Evolutionary conservation across 2,888 invertebrate genomes (phyloP), one percentile per base, ranked within the genome.

Genomic region (Ganaspis brasiliensis): DNA sequence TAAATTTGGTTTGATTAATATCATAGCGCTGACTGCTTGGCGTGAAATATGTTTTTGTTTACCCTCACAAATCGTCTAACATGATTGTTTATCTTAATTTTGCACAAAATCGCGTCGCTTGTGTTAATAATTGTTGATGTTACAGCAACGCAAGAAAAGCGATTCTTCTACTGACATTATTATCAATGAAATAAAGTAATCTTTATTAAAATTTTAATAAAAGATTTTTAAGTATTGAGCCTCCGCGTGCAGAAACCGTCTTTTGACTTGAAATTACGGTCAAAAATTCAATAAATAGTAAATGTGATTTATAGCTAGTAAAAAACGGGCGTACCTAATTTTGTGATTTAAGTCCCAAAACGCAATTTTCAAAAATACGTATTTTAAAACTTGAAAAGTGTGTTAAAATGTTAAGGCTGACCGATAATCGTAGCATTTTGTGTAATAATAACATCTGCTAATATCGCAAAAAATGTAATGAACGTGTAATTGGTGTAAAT

Each of bases 1-100:
- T 61, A 35, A 61, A 35, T 61, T 35, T 12, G 31, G 31, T 16
- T 61, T 61, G 61, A 61, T 61, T 61, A 61, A 37, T 61, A 35
- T 16, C 61, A n/a, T n/a, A 6, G 19, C 61, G 61, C 35, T 61
- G 61, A 61, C 31, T 61, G 61, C 19, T 35, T 12, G 16, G 12
- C 35, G 10, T 35, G 35, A 61, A 61, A 35, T 61, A 35, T 35
- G 16, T n/a, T 9, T 40, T 45, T 45, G 4, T 2, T 45, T 37
- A 10, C 61, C 19, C 16, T 31, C 35, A 16, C 61, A 61, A 61
- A 61, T 61, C 35, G 12, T 16, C 16, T 35, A 61, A 61, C 35
- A 16, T 19, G 35, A 61, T 61, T 61, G 61, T 61, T 61, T 4
- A 61, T 16, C 31, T n/a, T 16, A 10, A 35, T 61, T 35, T 35